Evolutionary conservation across 2,888 invertebrate genomes (phyloP).

Genomic region (Athripsodes cinereus): DNA sequence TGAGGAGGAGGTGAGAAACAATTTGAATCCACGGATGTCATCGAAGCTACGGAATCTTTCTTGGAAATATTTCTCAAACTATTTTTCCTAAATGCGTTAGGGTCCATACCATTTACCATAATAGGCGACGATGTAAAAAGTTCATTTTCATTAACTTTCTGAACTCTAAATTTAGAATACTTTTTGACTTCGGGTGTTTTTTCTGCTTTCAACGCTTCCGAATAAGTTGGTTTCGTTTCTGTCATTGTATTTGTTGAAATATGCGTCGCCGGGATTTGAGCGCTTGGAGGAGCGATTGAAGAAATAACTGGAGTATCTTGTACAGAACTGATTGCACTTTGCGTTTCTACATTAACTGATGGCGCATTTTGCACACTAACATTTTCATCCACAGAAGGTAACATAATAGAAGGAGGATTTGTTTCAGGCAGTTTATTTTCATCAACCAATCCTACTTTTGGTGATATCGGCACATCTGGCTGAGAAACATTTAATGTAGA

Average conservation of each 20-base stretch:
- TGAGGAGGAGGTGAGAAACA: constrained; percentile 5
- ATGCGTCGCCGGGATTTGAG: no score
- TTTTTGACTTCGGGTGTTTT: constrained; percentile 20
- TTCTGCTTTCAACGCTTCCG: constrained; percentile 11
- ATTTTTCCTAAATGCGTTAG: background rate
- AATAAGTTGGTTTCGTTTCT: constrained; percentile 9
- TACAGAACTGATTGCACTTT: background rate
- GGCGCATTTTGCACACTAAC: background rate
- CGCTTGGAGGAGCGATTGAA: no score
- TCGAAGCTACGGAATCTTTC: constrained; percentile 6
- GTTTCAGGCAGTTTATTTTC: background rate
- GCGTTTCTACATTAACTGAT: background rate
- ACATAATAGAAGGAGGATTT: background rate
- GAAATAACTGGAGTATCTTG: no score
- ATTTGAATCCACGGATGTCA: constrained; percentile 4
- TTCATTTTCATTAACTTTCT: constrained; percentile 22
- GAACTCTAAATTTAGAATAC: constrained; percentile 26
- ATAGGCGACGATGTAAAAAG: constrained; percentile 12
- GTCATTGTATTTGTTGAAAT: background rate
- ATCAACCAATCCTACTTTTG: no score
- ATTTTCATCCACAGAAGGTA: background rate
- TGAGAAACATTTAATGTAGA: background rate
- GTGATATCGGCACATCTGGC: background rate
- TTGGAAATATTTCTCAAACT: background rate
- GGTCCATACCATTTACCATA: constrained; percentile 23